Base-by-base conservation (phyloP, 1,140 invertebrate species). In the Octopus bimaculoides region DNA sequence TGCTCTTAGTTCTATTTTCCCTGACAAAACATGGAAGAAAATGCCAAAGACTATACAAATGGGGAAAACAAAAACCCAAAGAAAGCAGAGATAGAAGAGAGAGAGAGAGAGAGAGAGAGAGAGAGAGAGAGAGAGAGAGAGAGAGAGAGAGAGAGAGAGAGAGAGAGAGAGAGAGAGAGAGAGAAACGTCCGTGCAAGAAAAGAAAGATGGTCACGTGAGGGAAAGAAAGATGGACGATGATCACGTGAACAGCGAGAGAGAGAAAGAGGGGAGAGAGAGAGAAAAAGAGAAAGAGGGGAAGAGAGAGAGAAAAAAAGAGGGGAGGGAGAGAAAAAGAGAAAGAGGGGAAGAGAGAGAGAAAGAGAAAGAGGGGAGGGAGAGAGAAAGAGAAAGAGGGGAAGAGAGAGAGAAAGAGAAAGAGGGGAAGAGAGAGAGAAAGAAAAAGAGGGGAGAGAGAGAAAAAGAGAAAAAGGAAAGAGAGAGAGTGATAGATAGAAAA, bases 81-180 rank as follows among this genome's bases (percentile, higher is more conserved):
- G 26, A 41, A 41, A 2, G 26, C 26, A 41, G 26, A 41, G 26
- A 41, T n/a, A 14, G 56, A 61, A 53, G 75, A 77, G 75, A 77
- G 75, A 77, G 75, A 77, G 75, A 77, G 75, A 77, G 75, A 77
- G 75, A 77, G 75, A 78, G 78, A 78, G 61, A 78, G 61, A 69
- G 78, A 78, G 78, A 78, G 61, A 69, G 53, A 78, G 52, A 61
- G 52, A 56, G 5, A 54, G 54, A 61, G 54, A 61, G 54, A 26
- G 14, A 78, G 8, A 55, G 17, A 61, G 20, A 56, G n/a, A 4
- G 52, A 5, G 12, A 20, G 52, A 69, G 56, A 69, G 26, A 53
- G 7, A 10, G 53, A 54, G 9, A 14, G 52, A 17, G 8, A 71
- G 10, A 17, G 61, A 71, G 61, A 17, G 61, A 71, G 61, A 52